Evolutionary conservation across 2,113 vertebrate genomes (phyloP).

Genomic region (Microtus oregoni): DNA sequence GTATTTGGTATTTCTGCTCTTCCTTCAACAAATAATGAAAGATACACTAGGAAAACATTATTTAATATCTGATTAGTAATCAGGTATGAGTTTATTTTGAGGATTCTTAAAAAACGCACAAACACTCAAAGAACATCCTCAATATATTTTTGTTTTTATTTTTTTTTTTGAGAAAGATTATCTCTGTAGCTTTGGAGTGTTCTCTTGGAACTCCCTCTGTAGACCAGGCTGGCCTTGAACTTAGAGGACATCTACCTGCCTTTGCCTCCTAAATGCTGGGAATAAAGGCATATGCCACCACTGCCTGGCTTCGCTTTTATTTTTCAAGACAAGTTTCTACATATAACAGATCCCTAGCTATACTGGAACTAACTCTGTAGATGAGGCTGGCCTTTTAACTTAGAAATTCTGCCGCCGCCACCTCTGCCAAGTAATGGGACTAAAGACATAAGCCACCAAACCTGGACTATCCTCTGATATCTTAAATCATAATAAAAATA

Average conservation of each 20-base stretch:
- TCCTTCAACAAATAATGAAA: background rate
- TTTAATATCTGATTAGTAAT: slow-evolving; percentile 9
- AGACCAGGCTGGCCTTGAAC: background rate
- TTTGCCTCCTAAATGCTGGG: background rate
- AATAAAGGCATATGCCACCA: background rate
- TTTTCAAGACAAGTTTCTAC: background rate
- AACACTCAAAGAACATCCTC: too few relatives aligned
- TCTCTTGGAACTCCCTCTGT: background rate
- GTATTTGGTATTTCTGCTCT: background rate
- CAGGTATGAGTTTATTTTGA: slow-evolving; percentile 16
- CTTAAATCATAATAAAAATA: slow-evolving; percentile 44
- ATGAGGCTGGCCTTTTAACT: background rate
- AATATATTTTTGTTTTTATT: too few relatives aligned
- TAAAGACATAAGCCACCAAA: background rate
- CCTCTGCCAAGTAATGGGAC: background rate
- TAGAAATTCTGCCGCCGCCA: background rate
- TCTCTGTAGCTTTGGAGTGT: background rate
- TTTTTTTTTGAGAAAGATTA: background rate
- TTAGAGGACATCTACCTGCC: background rate
- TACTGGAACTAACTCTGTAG: background rate
- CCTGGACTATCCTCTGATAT: background rate
- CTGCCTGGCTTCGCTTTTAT: background rate
- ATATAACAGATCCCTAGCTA: background rate
- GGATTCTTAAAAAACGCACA: too few relatives aligned
- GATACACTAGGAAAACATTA: background rate